These are phyloP conservation scores for Delphinus delphis DNA, from an alignment of 2,113 vertebrate genomes.

Conservation along the genomic window DNA sequence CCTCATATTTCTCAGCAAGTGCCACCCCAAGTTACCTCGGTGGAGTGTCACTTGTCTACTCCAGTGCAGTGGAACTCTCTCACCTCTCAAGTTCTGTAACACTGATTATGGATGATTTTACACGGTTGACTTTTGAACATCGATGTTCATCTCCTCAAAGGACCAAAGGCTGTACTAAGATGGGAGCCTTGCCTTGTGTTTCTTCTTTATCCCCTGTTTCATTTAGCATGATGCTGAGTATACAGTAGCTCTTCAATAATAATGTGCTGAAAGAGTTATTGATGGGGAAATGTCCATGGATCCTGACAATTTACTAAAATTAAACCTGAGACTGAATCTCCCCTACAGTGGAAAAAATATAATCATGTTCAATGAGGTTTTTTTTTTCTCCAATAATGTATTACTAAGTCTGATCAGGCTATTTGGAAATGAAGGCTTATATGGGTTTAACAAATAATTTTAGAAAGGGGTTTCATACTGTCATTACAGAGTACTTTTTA, in stretches of 20 bases:
- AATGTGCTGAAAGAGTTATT: not conserved
- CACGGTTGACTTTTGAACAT: not conserved
- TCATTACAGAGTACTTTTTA: not conserved
- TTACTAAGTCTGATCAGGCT: not conserved
- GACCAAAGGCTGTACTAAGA: not conserved
- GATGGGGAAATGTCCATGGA: not conserved
- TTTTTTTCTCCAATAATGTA: not conserved
- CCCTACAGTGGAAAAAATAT: not conserved
- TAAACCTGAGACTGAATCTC: not conserved
- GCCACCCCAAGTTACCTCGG: too few species aligned
- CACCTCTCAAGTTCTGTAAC: not conserved
- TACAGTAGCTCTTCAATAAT: not conserved
- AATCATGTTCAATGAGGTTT: not conserved
- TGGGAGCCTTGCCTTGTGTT: not conserved
- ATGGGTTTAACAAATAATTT: not conserved
- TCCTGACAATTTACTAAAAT: not conserved
- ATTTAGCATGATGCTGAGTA: not conserved
- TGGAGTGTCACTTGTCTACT: accelerated
- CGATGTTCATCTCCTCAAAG: not conserved
- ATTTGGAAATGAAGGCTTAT: not conserved
- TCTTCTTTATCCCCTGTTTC: not conserved
- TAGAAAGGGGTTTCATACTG: not conserved
- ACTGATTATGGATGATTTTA: not conserved
- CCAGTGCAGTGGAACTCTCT: accelerated
- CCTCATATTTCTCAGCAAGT: too few species aligned